phyloP scores from a whole-genome alignment of 2,113 vertebrate genomes.

The Struthidea cinerea region DNA sequence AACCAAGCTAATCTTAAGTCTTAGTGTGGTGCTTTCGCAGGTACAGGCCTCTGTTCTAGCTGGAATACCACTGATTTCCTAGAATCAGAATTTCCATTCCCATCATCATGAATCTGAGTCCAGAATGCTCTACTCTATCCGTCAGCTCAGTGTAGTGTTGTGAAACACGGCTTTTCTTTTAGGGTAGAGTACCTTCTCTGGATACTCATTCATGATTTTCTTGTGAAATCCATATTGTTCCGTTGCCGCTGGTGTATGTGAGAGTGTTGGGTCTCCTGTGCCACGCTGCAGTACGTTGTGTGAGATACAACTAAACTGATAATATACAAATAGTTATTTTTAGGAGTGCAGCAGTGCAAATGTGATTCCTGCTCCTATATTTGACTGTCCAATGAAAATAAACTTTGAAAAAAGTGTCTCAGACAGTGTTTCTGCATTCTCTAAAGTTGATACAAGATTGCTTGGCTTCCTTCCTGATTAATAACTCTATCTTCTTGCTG shows the following conservation, averaged over 20 bases:
- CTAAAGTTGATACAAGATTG: neutral
- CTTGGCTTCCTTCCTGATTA: neutral
- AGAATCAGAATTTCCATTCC: neutral
- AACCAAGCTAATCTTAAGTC: neutral
- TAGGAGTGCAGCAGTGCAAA: neutral
- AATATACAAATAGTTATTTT: neutral
- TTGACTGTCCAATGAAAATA: neutral
- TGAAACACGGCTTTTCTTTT: neutral
- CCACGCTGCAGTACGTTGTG: accelerated
- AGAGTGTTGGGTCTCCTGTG: neutral
- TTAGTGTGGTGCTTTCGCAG: neutral
- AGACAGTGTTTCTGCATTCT: neutral
- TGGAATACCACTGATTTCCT: neutral
- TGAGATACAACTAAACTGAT: neutral
- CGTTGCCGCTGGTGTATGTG: neutral
- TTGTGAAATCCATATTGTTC: neutral
- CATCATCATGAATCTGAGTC: neutral
- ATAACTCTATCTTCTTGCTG: neutral
- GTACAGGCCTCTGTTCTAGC: neutral
- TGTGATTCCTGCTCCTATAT: neutral
- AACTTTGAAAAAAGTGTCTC: neutral
- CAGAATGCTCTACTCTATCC: neutral
- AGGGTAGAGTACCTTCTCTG: neutral
- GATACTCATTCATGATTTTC: neutral
- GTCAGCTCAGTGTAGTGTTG: accelerated